Conservation (phyloP, 2,888 invertebrate species). For the Leptothorax acervorum region DNA sequence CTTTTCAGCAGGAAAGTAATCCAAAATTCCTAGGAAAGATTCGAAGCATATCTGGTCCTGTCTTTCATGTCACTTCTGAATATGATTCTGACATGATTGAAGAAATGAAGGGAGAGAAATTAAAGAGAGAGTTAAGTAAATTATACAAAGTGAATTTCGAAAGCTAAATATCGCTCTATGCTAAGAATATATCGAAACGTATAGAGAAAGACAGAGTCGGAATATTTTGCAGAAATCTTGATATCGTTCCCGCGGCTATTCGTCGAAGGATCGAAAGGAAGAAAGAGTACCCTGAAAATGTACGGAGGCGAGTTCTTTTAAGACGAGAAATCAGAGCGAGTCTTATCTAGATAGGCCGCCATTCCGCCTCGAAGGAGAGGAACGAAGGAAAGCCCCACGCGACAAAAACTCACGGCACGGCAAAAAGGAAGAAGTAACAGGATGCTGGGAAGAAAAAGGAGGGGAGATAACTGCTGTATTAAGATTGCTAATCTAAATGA, state of each 20-base stretch:
- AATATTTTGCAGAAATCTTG: conserved; percentile 9
- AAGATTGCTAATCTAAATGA: conserved; percentile 83
- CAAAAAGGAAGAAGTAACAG: conserved; percentile 45
- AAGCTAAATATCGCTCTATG: background rate
- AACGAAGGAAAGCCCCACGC: conserved; percentile 58
- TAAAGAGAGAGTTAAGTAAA: conserved; percentile 20
- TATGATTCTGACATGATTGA: conserved; percentile 1
- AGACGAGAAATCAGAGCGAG: conserved; percentile 76
- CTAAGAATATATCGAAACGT: background rate
- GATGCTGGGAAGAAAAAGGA: conserved; percentile 25
- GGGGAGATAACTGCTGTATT: conserved; percentile 78
- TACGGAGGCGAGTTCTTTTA: conserved; percentile 66
- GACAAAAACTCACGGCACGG: conserved; percentile 68
- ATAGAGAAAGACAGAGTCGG: background rate
- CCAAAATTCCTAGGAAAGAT: background rate
- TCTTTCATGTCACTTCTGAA: background rate
- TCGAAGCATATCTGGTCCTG: background rate
- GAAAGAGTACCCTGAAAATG: conserved; percentile 34
- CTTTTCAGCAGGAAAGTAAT: background rate
- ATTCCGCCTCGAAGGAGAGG: conserved; percentile 63
- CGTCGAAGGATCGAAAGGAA: background rate
- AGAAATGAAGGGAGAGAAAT: background rate
- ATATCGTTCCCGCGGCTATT: background rate
- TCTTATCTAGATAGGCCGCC: conserved; percentile 73
- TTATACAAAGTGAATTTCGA: background rate